Evolutionary conservation across 1,140 invertebrate genomes (phyloP).

Genomic region (Philopotamus ludificatus): DNA sequence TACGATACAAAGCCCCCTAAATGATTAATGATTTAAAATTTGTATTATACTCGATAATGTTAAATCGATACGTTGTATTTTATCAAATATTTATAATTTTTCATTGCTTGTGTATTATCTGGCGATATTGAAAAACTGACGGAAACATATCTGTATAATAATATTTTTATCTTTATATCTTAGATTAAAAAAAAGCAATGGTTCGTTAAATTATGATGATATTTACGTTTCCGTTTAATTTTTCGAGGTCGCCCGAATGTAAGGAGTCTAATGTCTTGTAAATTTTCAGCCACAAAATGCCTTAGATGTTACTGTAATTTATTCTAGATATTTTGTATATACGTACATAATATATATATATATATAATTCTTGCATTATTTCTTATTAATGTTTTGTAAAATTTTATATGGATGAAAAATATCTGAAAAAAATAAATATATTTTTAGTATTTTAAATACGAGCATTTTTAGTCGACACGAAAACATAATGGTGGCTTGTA

Average conservation of each 20-base stretch:
- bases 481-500: slow-evolving; percentile 18
- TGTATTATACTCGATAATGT: too few relatives aligned
- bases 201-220: neutral
- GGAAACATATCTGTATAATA: neutral
- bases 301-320: slow-evolving; percentile 33
- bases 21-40: too few relatives aligned
- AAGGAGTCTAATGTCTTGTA: too few relatives aligned
- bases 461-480: slow-evolving; percentile 5
- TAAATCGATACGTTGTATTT: too few relatives aligned
- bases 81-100: too few relatives aligned
- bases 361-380: slow-evolving; percentile 1
- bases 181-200: neutral
- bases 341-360: too few relatives aligned
- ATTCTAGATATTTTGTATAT: slow-evolving; percentile 35
- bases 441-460: slow-evolving; percentile 6
- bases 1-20: too few relatives aligned
- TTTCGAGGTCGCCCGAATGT: too few relatives aligned
- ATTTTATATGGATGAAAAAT: slow-evolving; percentile 20
- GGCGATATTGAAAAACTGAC: neutral
- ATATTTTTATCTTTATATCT: neutral
- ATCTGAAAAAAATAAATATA: slow-evolving; percentile 14
- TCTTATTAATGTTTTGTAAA: slow-evolving; percentile 24
- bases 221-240: too few relatives aligned
- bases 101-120: neutral
- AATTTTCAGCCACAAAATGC: slow-evolving; percentile 34